These are phyloP conservation scores for silkworm (Bombyx mori) DNA, from an alignment of 1,140 invertebrate species.

Conservation along the genomic window DNA sequence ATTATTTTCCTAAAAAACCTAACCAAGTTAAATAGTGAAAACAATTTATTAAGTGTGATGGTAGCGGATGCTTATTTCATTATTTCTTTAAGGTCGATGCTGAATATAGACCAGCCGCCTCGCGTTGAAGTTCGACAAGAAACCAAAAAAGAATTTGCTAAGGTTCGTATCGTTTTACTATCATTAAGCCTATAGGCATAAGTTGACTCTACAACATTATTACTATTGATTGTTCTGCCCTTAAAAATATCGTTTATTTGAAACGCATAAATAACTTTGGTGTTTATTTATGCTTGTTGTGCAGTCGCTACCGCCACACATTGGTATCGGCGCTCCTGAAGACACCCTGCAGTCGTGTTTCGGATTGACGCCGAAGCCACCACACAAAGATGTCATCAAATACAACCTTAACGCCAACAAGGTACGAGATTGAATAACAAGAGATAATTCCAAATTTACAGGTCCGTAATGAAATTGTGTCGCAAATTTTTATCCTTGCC, in stretches of 20 bases:
- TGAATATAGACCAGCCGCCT: slow-evolving; percentile 52
- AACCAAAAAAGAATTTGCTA: slow-evolving; percentile 41
- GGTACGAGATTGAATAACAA: slow-evolving; percentile 30
- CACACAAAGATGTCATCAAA: slow-evolving; percentile 77
- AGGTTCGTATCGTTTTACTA: slow-evolving; percentile 25
- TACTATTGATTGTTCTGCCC: slow-evolving; percentile 4
- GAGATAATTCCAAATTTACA: too few species aligned
- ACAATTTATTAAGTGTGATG: too few species aligned
- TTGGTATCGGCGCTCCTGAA: slow-evolving; percentile 80
- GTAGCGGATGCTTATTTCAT: not conserved
- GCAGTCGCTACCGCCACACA: slow-evolving; percentile 73
- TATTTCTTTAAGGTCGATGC: slow-evolving; percentile 33
- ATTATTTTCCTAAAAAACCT: too few species aligned
- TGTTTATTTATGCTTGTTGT: not conserved
- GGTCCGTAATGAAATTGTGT: too few species aligned
- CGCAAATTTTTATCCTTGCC: too few species aligned
- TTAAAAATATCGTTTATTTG: slow-evolving; percentile 2
- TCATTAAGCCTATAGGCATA: not conserved
- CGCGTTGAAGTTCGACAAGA: slow-evolving; percentile 37
- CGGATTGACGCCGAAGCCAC: slow-evolving; percentile 77
- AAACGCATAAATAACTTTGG: too few species aligned
- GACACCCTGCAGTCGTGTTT: slow-evolving; percentile 81
- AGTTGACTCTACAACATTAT: not conserved
- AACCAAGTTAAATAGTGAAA: too few species aligned
- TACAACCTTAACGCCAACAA: slow-evolving; percentile 76